Percentiles rank a stretch among this genome's conserved stretches.
Evolutionary conservation across 2,113 vertebrate genomes (phyloP).

Genomic region (Formicarius rufipectus): DNA sequence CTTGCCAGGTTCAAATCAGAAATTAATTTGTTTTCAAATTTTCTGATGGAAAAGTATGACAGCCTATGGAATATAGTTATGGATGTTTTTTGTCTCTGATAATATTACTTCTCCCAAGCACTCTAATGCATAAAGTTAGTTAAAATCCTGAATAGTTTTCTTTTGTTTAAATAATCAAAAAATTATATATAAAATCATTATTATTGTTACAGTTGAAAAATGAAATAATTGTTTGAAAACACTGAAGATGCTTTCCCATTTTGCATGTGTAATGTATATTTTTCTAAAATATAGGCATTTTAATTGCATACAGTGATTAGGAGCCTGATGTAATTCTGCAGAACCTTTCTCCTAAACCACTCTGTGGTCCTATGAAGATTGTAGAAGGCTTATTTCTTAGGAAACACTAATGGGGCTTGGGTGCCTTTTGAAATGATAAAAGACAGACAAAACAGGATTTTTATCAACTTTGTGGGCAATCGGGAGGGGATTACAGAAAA

Average conservation of each 20-base stretch:
- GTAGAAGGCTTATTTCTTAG: neutral
- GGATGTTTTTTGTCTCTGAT: neutral
- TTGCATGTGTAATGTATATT: neutral
- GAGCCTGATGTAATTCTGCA: neutral
- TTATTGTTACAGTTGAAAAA: neutral
- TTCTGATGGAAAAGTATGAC: neutral
- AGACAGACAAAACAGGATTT: neutral
- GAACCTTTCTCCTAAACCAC: neutral
- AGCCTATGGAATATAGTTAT: neutral
- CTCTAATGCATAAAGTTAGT: neutral
- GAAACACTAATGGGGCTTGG: neutral
- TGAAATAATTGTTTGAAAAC: neutral
- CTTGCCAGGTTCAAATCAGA: neutral
- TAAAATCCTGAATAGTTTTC: neutral
- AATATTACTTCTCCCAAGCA: neutral
- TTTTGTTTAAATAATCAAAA: neutral
- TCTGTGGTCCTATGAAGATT: neutral
- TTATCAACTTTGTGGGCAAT: neutral
- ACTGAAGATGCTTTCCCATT: neutral
- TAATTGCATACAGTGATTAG: neutral
- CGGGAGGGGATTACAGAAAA: neutral
- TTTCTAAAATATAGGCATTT: neutral
- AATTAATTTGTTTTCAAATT: neutral
- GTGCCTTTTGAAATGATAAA: neutral
- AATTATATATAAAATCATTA: neutral